These are phyloP conservation scores for Cynopterus brachyotis DNA, from an alignment of 2,113 vertebrate genomes.

Conservation along the genomic window DNA sequence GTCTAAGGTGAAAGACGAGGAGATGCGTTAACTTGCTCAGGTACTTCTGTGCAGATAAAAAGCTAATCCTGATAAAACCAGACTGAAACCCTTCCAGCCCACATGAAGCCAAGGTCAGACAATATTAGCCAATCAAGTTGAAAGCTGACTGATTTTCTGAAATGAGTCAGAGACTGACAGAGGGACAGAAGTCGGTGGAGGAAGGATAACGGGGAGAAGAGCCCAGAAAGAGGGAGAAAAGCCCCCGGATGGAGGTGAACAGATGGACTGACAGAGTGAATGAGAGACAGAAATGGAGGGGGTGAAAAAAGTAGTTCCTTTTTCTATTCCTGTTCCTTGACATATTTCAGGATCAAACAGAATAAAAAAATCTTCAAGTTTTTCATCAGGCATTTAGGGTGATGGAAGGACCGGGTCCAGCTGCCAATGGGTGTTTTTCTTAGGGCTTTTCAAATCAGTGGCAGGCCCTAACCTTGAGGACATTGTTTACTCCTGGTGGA, in stretches of 20 bases:
- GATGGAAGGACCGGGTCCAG: conserved; percentile 67
- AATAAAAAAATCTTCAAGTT: conserved; percentile 40
- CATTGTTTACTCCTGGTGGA: conserved; percentile 81
- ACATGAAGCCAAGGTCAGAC: conserved; percentile 80
- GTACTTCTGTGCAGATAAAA: conserved; percentile 83
- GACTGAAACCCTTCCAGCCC: conserved; percentile 84
- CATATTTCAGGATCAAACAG: conserved; percentile 75
- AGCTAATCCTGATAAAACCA: conserved; percentile 85
- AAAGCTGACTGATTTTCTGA: conserved; percentile 77
- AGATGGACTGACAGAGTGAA: conserved; percentile 46
- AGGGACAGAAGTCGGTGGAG: background rate
- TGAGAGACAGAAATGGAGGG: background rate
- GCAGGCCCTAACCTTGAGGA: conserved; percentile 80
- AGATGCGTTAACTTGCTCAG: conserved; percentile 79
- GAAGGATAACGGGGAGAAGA: background rate
- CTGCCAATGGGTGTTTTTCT: conserved; percentile 52
- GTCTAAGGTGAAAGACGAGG: conserved; percentile 82
- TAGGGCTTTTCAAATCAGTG: conserved; percentile 68
- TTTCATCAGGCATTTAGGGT: conserved; percentile 69
- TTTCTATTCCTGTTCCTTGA: conserved; percentile 68
- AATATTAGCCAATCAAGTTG: conserved; percentile 80
- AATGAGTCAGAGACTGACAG: conserved; percentile 38
- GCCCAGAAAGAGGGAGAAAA: background rate
- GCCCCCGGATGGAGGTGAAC: background rate
- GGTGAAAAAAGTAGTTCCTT: conserved; percentile 23